phyloP scores from a whole-genome alignment of 2,113 vertebrate species.

The Tupaia tana region DNA sequence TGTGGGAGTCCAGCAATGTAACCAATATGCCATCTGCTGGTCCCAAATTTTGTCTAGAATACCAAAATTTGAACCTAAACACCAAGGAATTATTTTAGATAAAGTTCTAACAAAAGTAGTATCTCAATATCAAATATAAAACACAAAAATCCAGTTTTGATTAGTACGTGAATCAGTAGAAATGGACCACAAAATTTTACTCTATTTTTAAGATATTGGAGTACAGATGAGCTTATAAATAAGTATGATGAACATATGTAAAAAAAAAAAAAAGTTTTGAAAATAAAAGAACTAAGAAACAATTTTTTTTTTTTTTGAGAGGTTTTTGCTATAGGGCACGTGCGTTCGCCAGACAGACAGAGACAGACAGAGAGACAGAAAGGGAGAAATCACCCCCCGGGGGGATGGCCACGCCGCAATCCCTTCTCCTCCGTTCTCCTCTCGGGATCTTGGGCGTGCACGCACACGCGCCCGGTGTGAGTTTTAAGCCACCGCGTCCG shows the following conservation, averaged over 20 bases:
- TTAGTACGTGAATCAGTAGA: background rate
- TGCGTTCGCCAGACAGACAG: too few relatives aligned
- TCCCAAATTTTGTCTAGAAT: background rate
- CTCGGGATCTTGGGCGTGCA: too few relatives aligned
- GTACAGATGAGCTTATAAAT: conserved; percentile 22
- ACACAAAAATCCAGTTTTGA: background rate
- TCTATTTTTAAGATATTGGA: background rate
- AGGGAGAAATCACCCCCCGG: too few relatives aligned
- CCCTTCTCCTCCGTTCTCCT: too few relatives aligned
- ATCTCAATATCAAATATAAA: background rate
- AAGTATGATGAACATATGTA: background rate
- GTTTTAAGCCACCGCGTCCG: too few relatives aligned
- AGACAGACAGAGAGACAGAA: too few relatives aligned
- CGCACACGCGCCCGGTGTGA: too few relatives aligned
- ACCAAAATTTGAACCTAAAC: background rate
- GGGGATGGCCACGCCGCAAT: too few relatives aligned
- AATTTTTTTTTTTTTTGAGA: too few relatives aligned
- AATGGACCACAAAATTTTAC: background rate
- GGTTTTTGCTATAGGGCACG: too few relatives aligned
- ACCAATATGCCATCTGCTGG: too few relatives aligned
- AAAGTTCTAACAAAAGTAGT: background rate
- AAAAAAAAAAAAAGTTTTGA: conserved; percentile 2
- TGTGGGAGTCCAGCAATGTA: too few relatives aligned
- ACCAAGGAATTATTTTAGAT: background rate
- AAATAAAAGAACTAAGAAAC: conserved; percentile 8